Percentiles rank a stretch among this genome's conserved stretches.
Evolutionary conservation across 1,140 invertebrate species (phyloP).

Genomic region (Daktulosphaira vitifoliae): DNA sequence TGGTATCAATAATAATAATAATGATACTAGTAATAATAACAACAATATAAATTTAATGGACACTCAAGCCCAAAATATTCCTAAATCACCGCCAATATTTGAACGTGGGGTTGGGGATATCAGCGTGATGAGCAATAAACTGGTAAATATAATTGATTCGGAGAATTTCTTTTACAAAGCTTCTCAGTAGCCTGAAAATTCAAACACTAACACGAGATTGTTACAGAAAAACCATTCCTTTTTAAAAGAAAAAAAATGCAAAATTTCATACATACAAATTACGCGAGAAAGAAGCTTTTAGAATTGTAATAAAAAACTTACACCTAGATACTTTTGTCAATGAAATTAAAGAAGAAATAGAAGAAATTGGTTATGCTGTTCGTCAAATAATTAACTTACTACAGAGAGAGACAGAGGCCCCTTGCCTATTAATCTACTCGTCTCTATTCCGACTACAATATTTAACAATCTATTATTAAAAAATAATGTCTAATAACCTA

Average conservation of each 20-base stretch:
- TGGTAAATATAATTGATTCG: neutral
- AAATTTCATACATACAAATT: too few relatives aligned
- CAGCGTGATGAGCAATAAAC: neutral
- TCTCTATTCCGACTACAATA: conserved; percentile 11
- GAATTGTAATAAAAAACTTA: too few relatives aligned
- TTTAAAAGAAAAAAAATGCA: too few relatives aligned
- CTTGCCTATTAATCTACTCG: conserved; percentile 2
- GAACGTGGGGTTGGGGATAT: neutral
- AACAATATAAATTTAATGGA: neutral
- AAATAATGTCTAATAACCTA: conserved; percentile 1
- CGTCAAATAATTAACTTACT: neutral
- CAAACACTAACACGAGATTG: neutral
- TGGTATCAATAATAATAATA: neutral
- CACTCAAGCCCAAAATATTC: neutral
- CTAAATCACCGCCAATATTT: neutral
- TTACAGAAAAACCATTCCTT: too few relatives aligned
- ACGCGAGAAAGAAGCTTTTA: too few relatives aligned
- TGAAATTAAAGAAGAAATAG: conserved; percentile 2
- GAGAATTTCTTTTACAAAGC: neutral
- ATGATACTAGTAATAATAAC: neutral
- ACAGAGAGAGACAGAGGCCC: neutral
- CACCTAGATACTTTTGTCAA: too few relatives aligned
- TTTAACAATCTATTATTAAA: neutral
- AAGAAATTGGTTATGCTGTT: neutral
- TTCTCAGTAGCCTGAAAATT: neutral